These are phyloP conservation scores for Helicolenus hilgendorfi DNA, from an alignment of 2,797 vertebrate species.

Conservation along the genomic window DNA sequence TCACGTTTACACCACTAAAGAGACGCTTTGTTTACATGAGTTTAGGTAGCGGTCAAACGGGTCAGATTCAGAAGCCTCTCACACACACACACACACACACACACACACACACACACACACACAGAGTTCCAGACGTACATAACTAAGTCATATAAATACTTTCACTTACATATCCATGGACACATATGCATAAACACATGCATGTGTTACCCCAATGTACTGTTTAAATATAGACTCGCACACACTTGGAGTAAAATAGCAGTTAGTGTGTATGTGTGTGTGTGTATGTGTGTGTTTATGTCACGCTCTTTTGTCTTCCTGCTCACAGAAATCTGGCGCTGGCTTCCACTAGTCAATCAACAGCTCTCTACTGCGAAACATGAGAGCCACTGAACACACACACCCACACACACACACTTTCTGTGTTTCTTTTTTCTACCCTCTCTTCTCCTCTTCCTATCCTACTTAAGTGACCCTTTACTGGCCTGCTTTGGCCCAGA, in stretches of 20 bases:
- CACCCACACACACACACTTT: slow-evolving; percentile 17
- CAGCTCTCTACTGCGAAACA: slow-evolving; percentile 57
- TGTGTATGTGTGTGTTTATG: slow-evolving; percentile 40
- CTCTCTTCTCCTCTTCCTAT: neutral
- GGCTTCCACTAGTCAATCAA: slow-evolving; percentile 65
- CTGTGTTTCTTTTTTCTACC: neutral
- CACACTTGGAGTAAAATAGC: neutral
- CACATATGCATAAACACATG: slow-evolving; percentile 24
- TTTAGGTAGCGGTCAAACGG: slow-evolving; percentile 72
- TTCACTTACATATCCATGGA: slow-evolving; percentile 38
- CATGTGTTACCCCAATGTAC: slow-evolving; percentile 6
- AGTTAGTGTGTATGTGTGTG: slow-evolving; percentile 17
- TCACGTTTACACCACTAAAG: slow-evolving; percentile 62
- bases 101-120: neutral
- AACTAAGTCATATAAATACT: slow-evolving; percentile 35
- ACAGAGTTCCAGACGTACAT: neutral
- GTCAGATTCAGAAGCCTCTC: slow-evolving; percentile 66
- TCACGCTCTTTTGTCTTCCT: slow-evolving; percentile 64
- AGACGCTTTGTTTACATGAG: slow-evolving; percentile 72
- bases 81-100: slow-evolving; percentile 10
- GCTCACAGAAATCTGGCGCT: slow-evolving; percentile 59
- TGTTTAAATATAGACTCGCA: slow-evolving; percentile 32
- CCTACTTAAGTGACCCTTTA: neutral
- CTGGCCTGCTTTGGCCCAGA: slow-evolving; percentile 23
- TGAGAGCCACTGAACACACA: slow-evolving; percentile 30